Base-by-base conservation (phyloP, 2,113 vertebrate species). In the Pelodiscus sinensis region DNA sequence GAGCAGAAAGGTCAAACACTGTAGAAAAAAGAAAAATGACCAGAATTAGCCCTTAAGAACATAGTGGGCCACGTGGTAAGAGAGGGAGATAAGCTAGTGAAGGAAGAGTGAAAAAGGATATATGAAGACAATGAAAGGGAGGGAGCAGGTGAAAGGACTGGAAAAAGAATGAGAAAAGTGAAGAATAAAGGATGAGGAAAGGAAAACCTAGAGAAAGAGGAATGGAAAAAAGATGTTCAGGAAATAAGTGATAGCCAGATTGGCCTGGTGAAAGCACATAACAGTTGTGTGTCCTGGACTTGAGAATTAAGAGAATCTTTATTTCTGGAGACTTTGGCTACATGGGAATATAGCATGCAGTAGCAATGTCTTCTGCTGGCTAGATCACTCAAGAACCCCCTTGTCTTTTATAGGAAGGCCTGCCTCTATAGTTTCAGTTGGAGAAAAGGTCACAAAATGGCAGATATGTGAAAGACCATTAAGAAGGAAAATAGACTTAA, bases 161-260 rank as follows among this genome's bases (percentile, higher is more conserved):
- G 57, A 62, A 62, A 62, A 29, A 14, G 58, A 60, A 62, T 29
- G 29, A 15, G 60, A 65, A 13, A 13, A 65, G 27, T 65, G 27
- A 65, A 60, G 58, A 60, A 86, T 21, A 90, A 90, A 88, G 90
- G 62, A 9, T 1, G 21, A 77, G 38, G 57, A 78, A 85, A 77
- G 29, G 86, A 58, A 85, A 94, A 44, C 94, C 90, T 71, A 73
- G 65, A 71, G 90, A 87, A n/a, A 68, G 85, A 57, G 58, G 12
- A 31, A 31, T 11, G 60, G 27, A 15, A 31, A 6, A 60, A 27
- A 27, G 10, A 60, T 10, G 60, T 31, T 77, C 89, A 92, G 92
- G 96, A 94, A 95, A 89, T 94, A 96, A 96, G 82, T 62, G 84
- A 57, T 94, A 0, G 92, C 95, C 88, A 94, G 94, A 90, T 92